Evolutionary conservation across 1,140 invertebrate species (phyloP).

Genomic region (Tetramorium parvispinum): DNA sequence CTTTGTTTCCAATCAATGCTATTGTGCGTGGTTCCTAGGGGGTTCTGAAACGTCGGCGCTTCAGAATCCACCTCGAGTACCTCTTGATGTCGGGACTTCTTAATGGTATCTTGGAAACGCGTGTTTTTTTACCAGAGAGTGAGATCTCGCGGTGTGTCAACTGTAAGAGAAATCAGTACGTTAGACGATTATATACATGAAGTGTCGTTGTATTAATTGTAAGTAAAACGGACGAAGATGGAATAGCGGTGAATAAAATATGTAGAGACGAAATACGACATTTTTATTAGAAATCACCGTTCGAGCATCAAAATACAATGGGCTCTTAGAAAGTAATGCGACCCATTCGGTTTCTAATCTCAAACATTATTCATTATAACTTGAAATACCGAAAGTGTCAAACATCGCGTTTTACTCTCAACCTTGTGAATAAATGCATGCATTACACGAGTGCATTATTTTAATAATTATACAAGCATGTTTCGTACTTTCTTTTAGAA

Average conservation of each 20-base stretch:
- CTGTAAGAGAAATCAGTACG: slow-evolving; percentile 55
- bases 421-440: neutral
- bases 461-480: slow-evolving; percentile 11
- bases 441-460: slow-evolving; percentile 19
- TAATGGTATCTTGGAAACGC: slow-evolving; percentile 15
- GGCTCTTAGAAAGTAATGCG: neutral
- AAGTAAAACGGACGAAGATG: neutral
- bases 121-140: slow-evolving; percentile 37
- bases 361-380: slow-evolving; percentile 5
- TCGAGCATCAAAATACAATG: neutral
- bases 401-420: neutral
- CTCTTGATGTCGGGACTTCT: slow-evolving; percentile 52
- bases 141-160: slow-evolving; percentile 62
- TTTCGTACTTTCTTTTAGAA: slow-evolving; percentile 18
- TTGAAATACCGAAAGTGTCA: slow-evolving; percentile 8
- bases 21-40: slow-evolving; percentile 40
- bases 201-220: neutral
- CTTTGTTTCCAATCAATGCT: slow-evolving; percentile 34
- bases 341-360: slow-evolving; percentile 19
- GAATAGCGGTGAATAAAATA: neutral
- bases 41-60: slow-evolving; percentile 57
- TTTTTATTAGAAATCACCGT: neutral
- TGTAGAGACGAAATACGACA: neutral
- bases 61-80: slow-evolving; percentile 60
- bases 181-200: neutral